Base-by-base conservation (phyloP, 2,797 vertebrate genomes). In the Carduelis carduelis region DNA sequence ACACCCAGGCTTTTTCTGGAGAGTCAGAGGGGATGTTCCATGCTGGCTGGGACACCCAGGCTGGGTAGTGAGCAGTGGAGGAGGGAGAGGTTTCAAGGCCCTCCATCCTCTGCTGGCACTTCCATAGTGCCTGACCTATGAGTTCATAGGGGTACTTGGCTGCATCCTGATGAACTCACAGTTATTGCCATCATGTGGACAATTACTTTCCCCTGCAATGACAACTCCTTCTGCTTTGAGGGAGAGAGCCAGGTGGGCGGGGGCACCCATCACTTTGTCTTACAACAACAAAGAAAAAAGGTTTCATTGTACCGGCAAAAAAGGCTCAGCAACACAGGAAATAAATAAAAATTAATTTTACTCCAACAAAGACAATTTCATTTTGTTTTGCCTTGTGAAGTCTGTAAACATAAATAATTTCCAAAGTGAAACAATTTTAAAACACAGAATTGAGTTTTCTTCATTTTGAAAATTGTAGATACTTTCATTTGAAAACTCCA, bases 101-200 rank as follows among this genome's bases (percentile, higher is more conserved):
- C 5, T 79, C 12, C 5, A 70, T 14, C 20, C 5, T 34, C 56
- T 69, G 46, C 57, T 11, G 17, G 44, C 43, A 15, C 17, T 35
- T 57, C 46, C 43, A 14, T 0, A 0, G 37, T 28, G 5, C 44
- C 64, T 1, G 1, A 15, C 34, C 34, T 41, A 49, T 14, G 34
- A 37, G 41, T 84, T 78, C 11, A 4, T 4, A 57, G 57, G 74
- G 26, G 49, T 53, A 64, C 41, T 15, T 24, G 34, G 35, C 21
- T 7, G 2, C 55, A 44, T 66, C 66, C 84, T 6, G 3, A 20
- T 19, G 68, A 82, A 43, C 55, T 68, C 83, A 44, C 50, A 81
- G 32, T 59, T 76, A 44, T 19, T 79, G 70, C 59, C 75, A 69
- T 26, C 1, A 2, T 0, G 6, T 15, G 27, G 49, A 57, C 14